A percentile compares a stretch with the other conserved stretches of the same genome.
These are phyloP conservation scores for Montipora capricornis DNA, from an alignment of 64 coral and sea anemone species.

Conservation along the genomic window DNA sequence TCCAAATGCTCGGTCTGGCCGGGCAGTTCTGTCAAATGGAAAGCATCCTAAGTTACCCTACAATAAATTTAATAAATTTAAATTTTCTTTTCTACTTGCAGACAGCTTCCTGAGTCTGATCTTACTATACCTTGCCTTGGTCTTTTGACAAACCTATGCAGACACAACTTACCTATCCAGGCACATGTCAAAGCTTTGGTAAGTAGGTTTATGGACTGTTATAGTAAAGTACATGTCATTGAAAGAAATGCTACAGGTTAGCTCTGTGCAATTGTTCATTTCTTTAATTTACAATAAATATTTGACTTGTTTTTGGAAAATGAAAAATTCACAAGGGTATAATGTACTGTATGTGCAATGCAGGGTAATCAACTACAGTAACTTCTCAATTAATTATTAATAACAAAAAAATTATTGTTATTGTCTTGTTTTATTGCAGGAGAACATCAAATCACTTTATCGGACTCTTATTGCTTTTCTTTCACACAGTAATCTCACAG, in stretches of 20 bases:
- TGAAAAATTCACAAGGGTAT: neutral
- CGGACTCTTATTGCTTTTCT: slow-evolving; percentile 87
- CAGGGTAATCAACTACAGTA: no score
- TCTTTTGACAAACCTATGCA: slow-evolving; percentile 91
- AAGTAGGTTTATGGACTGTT: neutral
- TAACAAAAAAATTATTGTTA: no score
- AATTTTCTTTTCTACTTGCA: slow-evolving; percentile 25
- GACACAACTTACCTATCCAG: slow-evolving; percentile 95
- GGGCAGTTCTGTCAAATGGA: neutral
- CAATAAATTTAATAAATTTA: neutral
- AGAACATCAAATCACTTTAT: slow-evolving; percentile 92
- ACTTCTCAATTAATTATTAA: no score
- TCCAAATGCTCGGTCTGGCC: no score
- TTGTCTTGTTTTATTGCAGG: slow-evolving; percentile 66
- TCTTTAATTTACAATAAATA: no score
- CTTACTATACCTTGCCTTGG: slow-evolving; percentile 93
- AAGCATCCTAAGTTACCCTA: no score
- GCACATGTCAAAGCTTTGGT: slow-evolving; percentile 98
- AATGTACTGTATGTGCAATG: neutral
- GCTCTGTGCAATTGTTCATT: no score
- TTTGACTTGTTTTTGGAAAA: neutral
- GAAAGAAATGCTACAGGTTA: no score
- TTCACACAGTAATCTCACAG: slow-evolving; percentile 90
- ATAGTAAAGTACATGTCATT: no score
- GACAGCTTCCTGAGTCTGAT: slow-evolving; percentile 88